These are phyloP conservation scores for Thysanoteuthis rhombus DNA, from an alignment of 2,888 invertebrate genomes.

Conservation along the genomic window DNA sequence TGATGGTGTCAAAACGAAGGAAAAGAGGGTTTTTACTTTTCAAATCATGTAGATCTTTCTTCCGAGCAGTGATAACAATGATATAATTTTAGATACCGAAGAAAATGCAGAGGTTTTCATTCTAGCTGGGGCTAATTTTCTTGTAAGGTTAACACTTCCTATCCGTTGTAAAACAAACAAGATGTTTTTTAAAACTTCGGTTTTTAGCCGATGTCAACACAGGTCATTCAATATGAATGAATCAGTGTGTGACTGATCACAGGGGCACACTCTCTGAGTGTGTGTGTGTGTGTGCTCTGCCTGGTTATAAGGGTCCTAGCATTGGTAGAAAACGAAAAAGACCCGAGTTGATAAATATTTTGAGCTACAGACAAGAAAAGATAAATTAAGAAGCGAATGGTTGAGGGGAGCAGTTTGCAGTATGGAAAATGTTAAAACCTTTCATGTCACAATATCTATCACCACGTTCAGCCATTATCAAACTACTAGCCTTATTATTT, in stretches of 20 bases:
- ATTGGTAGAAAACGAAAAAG: not conserved
- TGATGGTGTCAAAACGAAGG: not conserved
- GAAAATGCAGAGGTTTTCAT: not conserved
- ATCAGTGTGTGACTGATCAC: not conserved
- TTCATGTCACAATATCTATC: not conserved
- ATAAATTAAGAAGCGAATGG: not conserved
- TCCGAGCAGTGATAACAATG: not conserved
- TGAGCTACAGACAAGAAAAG: not conserved
- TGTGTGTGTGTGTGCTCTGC: not conserved
- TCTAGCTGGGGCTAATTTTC: not conserved
- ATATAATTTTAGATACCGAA: not conserved
- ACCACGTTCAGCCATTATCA: not conserved
- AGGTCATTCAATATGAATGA: not conserved
- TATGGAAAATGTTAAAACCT: not conserved
- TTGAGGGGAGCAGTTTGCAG: not conserved
- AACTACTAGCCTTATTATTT: not conserved
- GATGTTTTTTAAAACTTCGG: not conserved
- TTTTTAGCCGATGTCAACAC: not conserved
- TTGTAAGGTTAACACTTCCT: not conserved
- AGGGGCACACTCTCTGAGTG: not conserved
- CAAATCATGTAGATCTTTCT: not conserved
- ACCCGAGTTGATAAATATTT: not conserved
- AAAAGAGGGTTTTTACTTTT: too few relatives aligned
- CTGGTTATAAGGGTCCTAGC: not conserved
- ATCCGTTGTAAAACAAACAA: not conserved